Evolutionary conservation across 2,113 vertebrate genomes (phyloP), one percentile per base, ranked within the genome.

Genomic region (Marmota flaviventris): DNA sequence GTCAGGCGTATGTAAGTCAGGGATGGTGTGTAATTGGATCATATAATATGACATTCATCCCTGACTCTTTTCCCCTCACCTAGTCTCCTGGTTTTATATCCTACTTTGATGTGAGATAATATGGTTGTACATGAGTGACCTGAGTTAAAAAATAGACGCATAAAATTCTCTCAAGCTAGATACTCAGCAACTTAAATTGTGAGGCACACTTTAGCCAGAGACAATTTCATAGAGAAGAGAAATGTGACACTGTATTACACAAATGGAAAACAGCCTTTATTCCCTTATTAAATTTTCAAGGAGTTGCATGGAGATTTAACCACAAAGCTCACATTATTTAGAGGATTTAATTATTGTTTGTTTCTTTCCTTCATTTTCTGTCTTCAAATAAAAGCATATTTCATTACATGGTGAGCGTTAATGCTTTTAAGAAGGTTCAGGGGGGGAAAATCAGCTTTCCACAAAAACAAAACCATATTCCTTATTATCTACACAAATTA

Each of bases 21-120:
- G 82, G 90, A 93, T 92, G 90, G 81, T 75, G 94, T 96, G 92
- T 98, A 98, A 98, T 97, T 97, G 96, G 96, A 97, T 97, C 97
- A 5, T 98, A 98, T 98, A 98, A 97, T 96, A 97, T 98, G 97
- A 98, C 97, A 97, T 98, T 98, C 97, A 97, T 97, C 95, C 48
- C 95, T 92, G 97, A 95, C 93, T 97, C 97, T 97, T 97, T 88
- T 79, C 92, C 79, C 79, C 86, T 97, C 94, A 96, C 92, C 96
- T 96, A 96, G 93, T 91, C 97, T 92, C 95, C 78, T 96, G 87
- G 94, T 96, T 98, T 98, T 98, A 98, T 97, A 92, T 97, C 95
- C 96, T 93, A 48, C 94, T 97, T 96, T 97, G 96, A 98, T 97
- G 77, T 97, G 96, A 97, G 96, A 96, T 98, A 97, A 98, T 98